Base-by-base conservation (phyloP, 2,113 vertebrate species). In the Mustela lutreola region DNA sequence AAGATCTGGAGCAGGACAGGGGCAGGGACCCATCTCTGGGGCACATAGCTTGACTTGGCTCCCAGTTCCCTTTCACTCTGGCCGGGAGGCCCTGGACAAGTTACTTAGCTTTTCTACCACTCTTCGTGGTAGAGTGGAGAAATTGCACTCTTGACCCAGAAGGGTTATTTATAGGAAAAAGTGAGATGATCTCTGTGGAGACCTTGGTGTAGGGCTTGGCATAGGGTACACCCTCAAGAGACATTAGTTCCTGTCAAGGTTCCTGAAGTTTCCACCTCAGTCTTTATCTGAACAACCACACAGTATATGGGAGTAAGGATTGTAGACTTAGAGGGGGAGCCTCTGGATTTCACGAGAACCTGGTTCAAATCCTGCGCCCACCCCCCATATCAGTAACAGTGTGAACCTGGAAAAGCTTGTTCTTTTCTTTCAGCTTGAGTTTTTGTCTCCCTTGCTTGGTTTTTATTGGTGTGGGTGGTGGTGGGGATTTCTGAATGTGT, bases 381-480 rank as follows among this genome's bases (percentile, higher is more conserved):
- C 18, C 18, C 33, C 33, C 84, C 33, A 58, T 36, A n/a, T 1
- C 48, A 60, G 56, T 2, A 24, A 48, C 4, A 42, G 19, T 24
- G 42, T 48, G 62, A 75, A 26, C 1, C 18, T 73, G 67, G 82
- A 36, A 67, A 65, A 73, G 11, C n/a, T 12, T 16, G 53, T 73
- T 76, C 11, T 82, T 53, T 90, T 84, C 48, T 78, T 65, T 75
- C 50, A 89, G 21, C 9, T 83, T 33, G 24, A 79, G 24, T 82
- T 89, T 31, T 94, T 58, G 7, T 48, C 65, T 82, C 36, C 39
- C 62, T 93, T 63, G n/a, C 26, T n/a, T 33, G 65, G 42, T 78
- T 94, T 33, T 53, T 48, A 12, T 45, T 78, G 62, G 11, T 65
- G 65, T 11, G 56, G 45, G 2, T 10, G 8, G 62, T 10, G 14